phyloP scores from a whole-genome alignment of 2,888 invertebrate genomes.

The Cephalotes varians region DNA sequence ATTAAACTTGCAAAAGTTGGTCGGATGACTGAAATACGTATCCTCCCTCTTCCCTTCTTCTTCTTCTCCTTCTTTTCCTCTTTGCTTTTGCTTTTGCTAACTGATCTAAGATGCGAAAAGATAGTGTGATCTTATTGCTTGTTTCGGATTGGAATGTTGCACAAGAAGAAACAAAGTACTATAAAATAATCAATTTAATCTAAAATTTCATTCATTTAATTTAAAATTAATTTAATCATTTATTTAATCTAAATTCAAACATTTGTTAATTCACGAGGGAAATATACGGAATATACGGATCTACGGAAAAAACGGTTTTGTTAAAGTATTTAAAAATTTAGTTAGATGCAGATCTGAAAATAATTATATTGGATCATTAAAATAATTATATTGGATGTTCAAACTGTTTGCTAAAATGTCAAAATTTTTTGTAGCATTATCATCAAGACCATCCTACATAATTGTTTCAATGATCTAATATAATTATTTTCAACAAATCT shows the following conservation, averaged over 20 bases:
- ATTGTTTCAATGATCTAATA: background rate
- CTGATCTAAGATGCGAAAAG: conserved; percentile 55
- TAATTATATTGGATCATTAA: background rate
- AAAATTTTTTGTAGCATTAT: background rate
- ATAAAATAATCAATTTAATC: background rate
- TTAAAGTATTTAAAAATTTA: background rate
- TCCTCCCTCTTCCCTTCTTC: conserved; percentile 66
- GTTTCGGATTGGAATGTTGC: background rate
- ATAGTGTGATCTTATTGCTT: conserved; percentile 54
- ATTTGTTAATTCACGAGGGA: background rate
- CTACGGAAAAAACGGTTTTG: too few relatives aligned
- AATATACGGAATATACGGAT: too few relatives aligned
- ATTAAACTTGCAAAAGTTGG: conserved; percentile 84
- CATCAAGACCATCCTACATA: background rate
- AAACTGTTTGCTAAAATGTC: background rate
- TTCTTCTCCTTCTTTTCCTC: conserved; percentile 54
- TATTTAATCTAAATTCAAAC: background rate
- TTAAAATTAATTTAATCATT: background rate
- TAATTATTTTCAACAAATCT: background rate
- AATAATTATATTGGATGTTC: background rate
- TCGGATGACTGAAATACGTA: conserved; percentile 83
- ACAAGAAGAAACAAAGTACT: background rate
- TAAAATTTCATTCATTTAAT: background rate
- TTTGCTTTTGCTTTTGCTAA: conserved; percentile 28
- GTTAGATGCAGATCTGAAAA: background rate